A percentile compares a stretch with the other conserved stretches of the same genome.
Conservation (phyloP, 2,888 invertebrate species). For the Lepidonotus clava region DNA sequence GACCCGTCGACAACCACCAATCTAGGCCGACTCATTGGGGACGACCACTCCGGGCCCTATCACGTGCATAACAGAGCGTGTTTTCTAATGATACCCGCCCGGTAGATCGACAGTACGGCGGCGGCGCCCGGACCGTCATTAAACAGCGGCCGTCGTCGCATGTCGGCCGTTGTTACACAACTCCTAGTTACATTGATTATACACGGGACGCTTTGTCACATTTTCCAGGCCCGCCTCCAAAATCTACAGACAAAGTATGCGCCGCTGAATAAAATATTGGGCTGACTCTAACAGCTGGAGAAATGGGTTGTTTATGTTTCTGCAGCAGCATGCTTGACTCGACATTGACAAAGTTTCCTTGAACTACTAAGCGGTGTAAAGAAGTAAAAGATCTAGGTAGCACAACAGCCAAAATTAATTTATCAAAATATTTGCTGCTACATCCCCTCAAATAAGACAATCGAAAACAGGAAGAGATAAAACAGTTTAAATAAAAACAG, state of each 20-base stretch:
- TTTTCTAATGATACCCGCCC: slow-evolving; percentile 40
- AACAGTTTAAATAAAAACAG: too few relatives aligned
- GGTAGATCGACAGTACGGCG: too few relatives aligned
- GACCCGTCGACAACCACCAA: slow-evolving; percentile 13
- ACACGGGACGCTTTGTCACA: background rate
- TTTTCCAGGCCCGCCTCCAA: background rate
- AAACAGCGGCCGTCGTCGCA: background rate
- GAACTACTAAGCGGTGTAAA: too few relatives aligned
- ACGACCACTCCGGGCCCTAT: background rate
- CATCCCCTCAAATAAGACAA: too few relatives aligned
- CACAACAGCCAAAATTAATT: too few relatives aligned
- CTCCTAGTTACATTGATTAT: slow-evolving; percentile 19
- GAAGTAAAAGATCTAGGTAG: too few relatives aligned
- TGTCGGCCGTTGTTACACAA: slow-evolving; percentile 11
- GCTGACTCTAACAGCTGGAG: background rate
- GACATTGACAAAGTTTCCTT: too few relatives aligned
- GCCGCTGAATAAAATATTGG: background rate
- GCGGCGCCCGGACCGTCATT: too few relatives aligned
- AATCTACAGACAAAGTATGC: slow-evolving; percentile 3
- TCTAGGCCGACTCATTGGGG: background rate
- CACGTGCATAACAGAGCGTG: slow-evolving; percentile 35
- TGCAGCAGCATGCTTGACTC: too few relatives aligned
- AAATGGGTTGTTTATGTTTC: too few relatives aligned
- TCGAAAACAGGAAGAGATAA: too few relatives aligned
- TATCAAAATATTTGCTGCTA: too few relatives aligned